A percentile compares a stretch with the other conserved stretches of the same genome.
These are phyloP conservation scores for Heliangelus exortis DNA, from an alignment of 2,797 vertebrate species.

Conservation along the genomic window DNA sequence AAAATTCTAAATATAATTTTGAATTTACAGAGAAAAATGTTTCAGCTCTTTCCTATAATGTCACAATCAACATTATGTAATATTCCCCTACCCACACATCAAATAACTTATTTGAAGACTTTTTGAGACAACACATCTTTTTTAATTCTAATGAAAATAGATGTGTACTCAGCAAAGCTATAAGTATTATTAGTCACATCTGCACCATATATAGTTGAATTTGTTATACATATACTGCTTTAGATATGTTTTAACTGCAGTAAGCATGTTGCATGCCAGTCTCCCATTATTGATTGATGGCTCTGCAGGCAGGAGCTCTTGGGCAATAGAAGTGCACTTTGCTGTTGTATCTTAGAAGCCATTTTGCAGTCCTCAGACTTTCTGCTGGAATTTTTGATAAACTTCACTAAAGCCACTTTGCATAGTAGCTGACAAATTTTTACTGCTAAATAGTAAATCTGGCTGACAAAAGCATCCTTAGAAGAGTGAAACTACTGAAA, in stretches of 20 bases:
- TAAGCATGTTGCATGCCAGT: rapidly evolving
- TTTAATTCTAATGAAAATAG: background rate
- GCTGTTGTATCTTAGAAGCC: background rate
- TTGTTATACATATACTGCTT: background rate
- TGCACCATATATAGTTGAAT: background rate
- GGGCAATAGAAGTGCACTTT: background rate
- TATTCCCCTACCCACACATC: background rate
- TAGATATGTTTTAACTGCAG: background rate
- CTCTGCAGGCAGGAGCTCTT: background rate
- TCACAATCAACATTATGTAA: background rate
- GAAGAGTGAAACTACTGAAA: background rate
- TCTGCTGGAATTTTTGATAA: background rate
- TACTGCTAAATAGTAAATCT: background rate
- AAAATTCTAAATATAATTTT: background rate
- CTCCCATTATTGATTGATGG: background rate
- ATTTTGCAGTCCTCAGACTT: background rate
- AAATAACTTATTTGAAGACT: background rate
- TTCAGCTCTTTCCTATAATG: background rate
- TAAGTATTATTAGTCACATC: background rate
- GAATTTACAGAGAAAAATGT: background rate
- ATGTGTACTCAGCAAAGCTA: background rate
- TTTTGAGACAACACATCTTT: background rate
- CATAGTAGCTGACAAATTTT: background rate
- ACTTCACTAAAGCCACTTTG: background rate
- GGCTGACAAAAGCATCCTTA: background rate